Evolutionary conservation across 2,113 vertebrate species (phyloP).

Genomic region (Macquaria australasica): DNA sequence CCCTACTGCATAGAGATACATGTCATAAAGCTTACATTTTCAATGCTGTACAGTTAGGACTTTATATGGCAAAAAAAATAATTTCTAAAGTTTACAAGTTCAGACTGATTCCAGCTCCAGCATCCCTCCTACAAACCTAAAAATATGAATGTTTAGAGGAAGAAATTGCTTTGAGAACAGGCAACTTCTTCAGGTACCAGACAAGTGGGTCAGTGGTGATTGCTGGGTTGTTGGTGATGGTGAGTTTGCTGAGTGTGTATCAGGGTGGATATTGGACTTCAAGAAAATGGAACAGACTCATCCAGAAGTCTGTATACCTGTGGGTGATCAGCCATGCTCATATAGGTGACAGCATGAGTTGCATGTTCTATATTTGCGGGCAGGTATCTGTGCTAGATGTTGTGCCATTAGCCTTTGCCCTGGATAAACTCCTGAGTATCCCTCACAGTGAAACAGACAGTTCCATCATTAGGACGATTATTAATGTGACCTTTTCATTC

Average conservation of each 20-base stretch:
- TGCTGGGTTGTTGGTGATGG: neutral
- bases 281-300: no score
- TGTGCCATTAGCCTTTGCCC: neutral
- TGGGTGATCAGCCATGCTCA: neutral
- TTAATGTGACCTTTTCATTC: slow-evolving; percentile 59
- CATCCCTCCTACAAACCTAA: neutral
- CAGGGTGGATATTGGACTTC: neutral
- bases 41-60: neutral
- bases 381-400: neutral
- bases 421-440: slow-evolving; percentile 21
- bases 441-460: slow-evolving; percentile 18
- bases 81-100: neutral
- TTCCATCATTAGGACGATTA: slow-evolving; percentile 52
- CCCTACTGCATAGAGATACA: neutral
- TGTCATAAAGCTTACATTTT: neutral
- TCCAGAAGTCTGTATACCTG: neutral
- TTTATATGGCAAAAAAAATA: neutral
- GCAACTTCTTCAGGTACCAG: neutral
- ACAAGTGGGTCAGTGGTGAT: neutral
- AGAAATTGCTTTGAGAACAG: neutral
- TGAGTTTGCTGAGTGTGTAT: neutral
- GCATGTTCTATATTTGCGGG: neutral
- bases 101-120: neutral
- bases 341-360: neutral
- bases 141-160: neutral